Percentiles rank a stretch among this genome's conserved stretches.
phyloP scores from a whole-genome alignment of 1,140 invertebrate genomes.

The Lineus longissimus region DNA sequence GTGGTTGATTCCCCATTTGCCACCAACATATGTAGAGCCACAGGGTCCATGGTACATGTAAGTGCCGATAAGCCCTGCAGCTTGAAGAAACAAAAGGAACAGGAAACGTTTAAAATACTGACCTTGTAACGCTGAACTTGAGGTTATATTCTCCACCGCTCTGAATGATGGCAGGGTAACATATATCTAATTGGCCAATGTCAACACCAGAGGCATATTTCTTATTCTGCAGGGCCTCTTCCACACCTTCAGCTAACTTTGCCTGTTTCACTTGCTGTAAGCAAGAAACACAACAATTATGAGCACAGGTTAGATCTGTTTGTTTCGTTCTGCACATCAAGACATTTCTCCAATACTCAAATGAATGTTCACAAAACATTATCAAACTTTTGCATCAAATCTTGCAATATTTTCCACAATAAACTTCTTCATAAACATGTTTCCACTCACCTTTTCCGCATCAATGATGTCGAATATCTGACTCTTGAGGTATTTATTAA shows the following conservation, averaged over 20 bases:
- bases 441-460: conserved; percentile 71
- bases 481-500: conserved; percentile 93
- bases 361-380: background rate
- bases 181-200: conserved; percentile 85
- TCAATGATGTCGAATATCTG: conserved; percentile 99
- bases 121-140: conserved; percentile 86
- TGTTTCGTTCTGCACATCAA: too few species aligned
- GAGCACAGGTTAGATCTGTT: too few species aligned
- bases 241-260: conserved; percentile 91
- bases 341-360: too few species aligned
- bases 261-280: conserved; percentile 83
- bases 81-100: too few species aligned
- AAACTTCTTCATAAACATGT: background rate
- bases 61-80: too few species aligned
- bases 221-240: conserved; percentile 73
- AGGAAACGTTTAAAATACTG: conserved; percentile 9
- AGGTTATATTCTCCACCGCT: conserved; percentile 95
- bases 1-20: too few species aligned
- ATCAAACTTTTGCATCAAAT: background rate
- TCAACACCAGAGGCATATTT: conserved; percentile 89
- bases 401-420: background rate
- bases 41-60: too few species aligned
- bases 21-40: too few species aligned
- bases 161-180: conserved; percentile 97
- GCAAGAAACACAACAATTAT: conserved; percentile 6